Evolutionary conservation across 2,797 vertebrate species (phyloP).

Genomic region (Danio tinwini): DNA sequence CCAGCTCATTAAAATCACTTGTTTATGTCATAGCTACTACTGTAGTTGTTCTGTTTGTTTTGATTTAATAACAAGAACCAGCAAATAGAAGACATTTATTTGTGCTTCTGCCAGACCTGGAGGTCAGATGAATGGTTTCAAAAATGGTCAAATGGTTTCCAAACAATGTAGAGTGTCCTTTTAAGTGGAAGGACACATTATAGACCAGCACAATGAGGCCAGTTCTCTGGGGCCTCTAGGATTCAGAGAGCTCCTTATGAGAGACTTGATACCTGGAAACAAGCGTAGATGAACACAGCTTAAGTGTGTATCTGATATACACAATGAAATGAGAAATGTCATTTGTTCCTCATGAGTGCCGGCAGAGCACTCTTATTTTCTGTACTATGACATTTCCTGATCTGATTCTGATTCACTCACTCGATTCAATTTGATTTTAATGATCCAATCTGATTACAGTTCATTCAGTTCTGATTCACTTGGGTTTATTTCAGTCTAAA

Average conservation of each 20-base stretch:
- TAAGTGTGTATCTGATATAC: not conserved
- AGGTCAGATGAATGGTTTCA: too few species aligned
- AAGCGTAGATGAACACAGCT: conserved; percentile 16
- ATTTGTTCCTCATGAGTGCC: not conserved
- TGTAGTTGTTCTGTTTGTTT: too few species aligned
- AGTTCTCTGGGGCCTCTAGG: not conserved
- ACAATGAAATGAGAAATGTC: not conserved
- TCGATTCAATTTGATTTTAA: not conserved
- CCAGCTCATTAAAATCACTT: too few species aligned
- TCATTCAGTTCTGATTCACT: not conserved
- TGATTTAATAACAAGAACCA: too few species aligned
- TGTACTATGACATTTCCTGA: not conserved
- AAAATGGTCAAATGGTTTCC: too few species aligned
- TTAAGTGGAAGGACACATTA: not conserved
- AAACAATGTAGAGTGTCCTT: too few species aligned
- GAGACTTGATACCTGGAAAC: conserved; percentile 4
- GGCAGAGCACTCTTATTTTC: not conserved
- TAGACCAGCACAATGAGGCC: not conserved
- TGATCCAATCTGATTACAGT: not conserved
- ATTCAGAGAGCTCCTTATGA: not conserved
- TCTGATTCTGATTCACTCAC: not conserved
- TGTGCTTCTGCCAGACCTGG: too few species aligned
- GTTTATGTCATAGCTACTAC: too few species aligned
- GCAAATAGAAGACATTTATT: too few species aligned
- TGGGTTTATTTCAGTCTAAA: not conserved